Evolutionary conservation across 2,113 vertebrate species (phyloP), one percentile per base, ranked within the genome.

Genomic region (Pseudolaguvia tuberculata): DNA sequence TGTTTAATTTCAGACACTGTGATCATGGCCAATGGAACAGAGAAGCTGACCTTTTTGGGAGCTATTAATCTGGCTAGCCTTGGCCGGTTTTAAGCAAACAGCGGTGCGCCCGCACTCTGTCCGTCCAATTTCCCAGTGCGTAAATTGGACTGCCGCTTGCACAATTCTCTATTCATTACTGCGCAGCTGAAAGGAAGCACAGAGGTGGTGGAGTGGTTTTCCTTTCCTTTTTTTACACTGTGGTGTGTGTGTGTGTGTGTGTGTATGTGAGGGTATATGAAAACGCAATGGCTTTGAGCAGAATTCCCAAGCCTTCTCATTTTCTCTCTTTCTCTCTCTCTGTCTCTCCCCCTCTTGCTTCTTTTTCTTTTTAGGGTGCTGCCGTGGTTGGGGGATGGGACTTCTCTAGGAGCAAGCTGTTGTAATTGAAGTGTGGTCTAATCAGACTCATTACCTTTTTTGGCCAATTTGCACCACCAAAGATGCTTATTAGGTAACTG

Each of bases 371-470:
- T 88, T 83, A 83, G 45, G 85, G 86, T 89, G 92, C 89, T 68
- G 18, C 67, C 21, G 42, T 5, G 42, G 56, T 47, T 51, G 75
- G 78, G 69, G 74, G 79, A 70, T 76, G 79, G 78, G 71, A 80
- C 61, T 61, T 69, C 77, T 67, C 50, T 77, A 73, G 66, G 79
- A 81, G 83, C 85, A 86, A 95, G 92, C 93, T 93, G 92, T 94
- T 86, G 84, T 98, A 96, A 97, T 95, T 96, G 94, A 98, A 97
- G 97, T 93, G 93, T 93, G 93, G 92, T 93, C 93, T 97, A 96
- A 98, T 99, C 94, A 97, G 94, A 93, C 94, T 96, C 96, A 98
- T 97, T 99, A 98, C 93, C 94, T 94, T 94, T n/a, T 97, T 96
- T 95, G 93, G 92, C 94, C 94, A 96, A 99, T 98, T 97, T 96